Percentiles rank a stretch among this genome's conserved stretches.
Evolutionary conservation across 1,140 invertebrate genomes (phyloP).

Genomic region (Cyclina sinensis): DNA sequence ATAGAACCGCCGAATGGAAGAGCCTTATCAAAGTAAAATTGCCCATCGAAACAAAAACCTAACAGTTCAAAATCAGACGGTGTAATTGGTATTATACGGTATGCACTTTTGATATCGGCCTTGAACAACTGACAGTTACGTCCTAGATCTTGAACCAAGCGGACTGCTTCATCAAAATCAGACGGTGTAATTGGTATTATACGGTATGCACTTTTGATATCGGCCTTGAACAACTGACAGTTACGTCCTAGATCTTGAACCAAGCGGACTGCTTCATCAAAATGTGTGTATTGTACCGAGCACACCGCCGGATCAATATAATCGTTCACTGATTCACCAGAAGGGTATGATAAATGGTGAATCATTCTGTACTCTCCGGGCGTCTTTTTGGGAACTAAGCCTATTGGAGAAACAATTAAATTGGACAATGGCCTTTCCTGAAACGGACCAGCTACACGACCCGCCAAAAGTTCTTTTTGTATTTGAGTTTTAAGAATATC

Average conservation of each 20-base stretch:
- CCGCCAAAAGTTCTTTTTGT: conserved; percentile 24
- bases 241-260: conserved; percentile 57
- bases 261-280: conserved; percentile 64
- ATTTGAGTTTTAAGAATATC: conserved; percentile 9
- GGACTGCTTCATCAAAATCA: conserved; percentile 66
- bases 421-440: background rate
- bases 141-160: conserved; percentile 60
- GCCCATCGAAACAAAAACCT: conserved; percentile 5
- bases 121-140: conserved; percentile 27
- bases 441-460: conserved; percentile 41
- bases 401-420: conserved; percentile 41
- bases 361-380: background rate
- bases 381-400: conserved; percentile 44
- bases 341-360: conserved; percentile 54
- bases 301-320: conserved; percentile 59
- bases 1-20: conserved; percentile 36
- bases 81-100: conserved; percentile 53
- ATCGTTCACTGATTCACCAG: conserved; percentile 54
- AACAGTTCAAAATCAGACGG: conserved; percentile 30
- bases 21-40: conserved; percentile 38
- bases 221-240: conserved; percentile 38
- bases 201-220: conserved; percentile 63
- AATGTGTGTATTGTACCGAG: conserved; percentile 60
- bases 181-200: conserved; percentile 45
- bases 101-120: conserved; percentile 59